Percentiles rank a stretch among this genome's conserved stretches.
These are phyloP conservation scores for Barypeithes pellucidus DNA, from an alignment of 2,888 invertebrate species.

Conservation along the genomic window DNA sequence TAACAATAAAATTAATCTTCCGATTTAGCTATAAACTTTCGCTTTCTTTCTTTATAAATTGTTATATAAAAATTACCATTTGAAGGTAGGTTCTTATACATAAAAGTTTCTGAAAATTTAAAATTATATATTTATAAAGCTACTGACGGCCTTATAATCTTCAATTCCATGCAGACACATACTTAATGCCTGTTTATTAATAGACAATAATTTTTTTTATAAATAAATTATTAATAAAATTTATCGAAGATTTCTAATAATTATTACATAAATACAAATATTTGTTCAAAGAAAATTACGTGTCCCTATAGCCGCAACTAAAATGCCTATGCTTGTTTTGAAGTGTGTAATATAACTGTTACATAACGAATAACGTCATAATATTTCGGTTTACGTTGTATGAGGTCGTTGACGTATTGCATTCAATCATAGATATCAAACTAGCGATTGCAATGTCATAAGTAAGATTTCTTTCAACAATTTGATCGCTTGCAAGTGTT, in stretches of 20 bases:
- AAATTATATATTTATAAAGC: too few species aligned
- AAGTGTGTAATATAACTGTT: neutral
- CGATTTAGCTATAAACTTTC: neutral
- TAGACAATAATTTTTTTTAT: too few species aligned
- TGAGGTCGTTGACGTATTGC: constrained; percentile 4
- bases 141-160: too few species aligned
- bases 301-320: neutral
- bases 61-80: neutral
- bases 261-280: constrained; percentile 12
- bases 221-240: neutral
- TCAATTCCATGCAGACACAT: too few species aligned
- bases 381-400: neutral
- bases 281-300: neutral
- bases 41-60: neutral
- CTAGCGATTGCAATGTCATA: too few species aligned
- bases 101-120: too few species aligned
- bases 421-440: neutral
- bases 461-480: too few species aligned
- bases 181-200: too few species aligned
- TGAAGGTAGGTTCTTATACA: neutral
- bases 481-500: too few species aligned
- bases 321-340: neutral
- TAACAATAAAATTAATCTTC: neutral
- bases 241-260: neutral
- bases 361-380: neutral